A percentile compares a stretch with the other conserved stretches of the same genome.
These are phyloP conservation scores for Nematopogon swammerdamellus DNA, from an alignment of 2,888 invertebrate genomes.

Conservation along the genomic window DNA sequence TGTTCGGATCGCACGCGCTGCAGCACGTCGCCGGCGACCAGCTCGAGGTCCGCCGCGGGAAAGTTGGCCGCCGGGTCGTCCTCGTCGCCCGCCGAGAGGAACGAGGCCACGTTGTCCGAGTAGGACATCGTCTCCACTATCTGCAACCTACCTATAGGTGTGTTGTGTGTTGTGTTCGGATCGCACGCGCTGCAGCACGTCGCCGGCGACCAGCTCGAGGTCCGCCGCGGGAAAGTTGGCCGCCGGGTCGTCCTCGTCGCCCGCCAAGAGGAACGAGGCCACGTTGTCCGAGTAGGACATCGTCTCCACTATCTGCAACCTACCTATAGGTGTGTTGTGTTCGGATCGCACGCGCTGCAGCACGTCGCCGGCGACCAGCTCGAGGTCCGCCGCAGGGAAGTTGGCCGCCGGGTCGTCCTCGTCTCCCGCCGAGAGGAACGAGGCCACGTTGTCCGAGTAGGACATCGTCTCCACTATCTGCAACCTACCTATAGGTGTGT, in stretches of 20 bases:
- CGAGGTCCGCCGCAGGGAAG: slow-evolving; percentile 65
- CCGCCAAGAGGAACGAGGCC: slow-evolving; percentile 80
- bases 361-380: slow-evolving; percentile 75
- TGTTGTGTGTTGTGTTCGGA: slow-evolving; percentile 67
- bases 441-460: slow-evolving; percentile 86
- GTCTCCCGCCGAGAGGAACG: slow-evolving; percentile 79
- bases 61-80: slow-evolving; percentile 21
- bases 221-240: slow-evolving; percentile 60
- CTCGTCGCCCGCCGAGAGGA: slow-evolving; percentile 76
- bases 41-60: slow-evolving; percentile 67
- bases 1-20: slow-evolving; percentile 67
- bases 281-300: slow-evolving; percentile 95
- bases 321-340: too few relatives aligned
- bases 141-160: slow-evolving; percentile 65
- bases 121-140: slow-evolving; percentile 97
- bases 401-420: slow-evolving; percentile 31
- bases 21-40: slow-evolving; percentile 74
- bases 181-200: slow-evolving; percentile 66
- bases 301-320: slow-evolving; percentile 87
- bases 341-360: slow-evolving; percentile 66
- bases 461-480: slow-evolving; percentile 97
- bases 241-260: slow-evolving; percentile 69
- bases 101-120: slow-evolving; percentile 86
- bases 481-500: slow-evolving; percentile 61
- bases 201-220: slow-evolving; percentile 74